Percentiles rank a stretch among this genome's conserved stretches.
These are phyloP conservation scores for Conus canariensis DNA, from an alignment of 2,888 invertebrate species.

Conservation along the genomic window DNA sequence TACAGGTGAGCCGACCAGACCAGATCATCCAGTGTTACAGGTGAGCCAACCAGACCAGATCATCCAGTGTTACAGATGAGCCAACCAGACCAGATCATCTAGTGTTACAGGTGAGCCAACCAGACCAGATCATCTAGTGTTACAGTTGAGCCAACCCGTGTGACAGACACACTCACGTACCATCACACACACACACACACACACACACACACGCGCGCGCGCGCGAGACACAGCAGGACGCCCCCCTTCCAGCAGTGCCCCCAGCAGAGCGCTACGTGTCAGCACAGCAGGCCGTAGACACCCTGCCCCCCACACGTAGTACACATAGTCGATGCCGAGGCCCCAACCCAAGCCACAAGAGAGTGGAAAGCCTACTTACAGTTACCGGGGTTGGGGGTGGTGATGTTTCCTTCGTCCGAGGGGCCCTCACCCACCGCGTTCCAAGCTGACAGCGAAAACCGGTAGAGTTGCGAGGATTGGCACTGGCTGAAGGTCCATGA, in stretches of 20 bases:
- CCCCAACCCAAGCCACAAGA: too few relatives aligned
- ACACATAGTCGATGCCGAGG: background rate
- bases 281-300: too few relatives aligned
- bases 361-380: conserved; percentile 53
- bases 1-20: too few relatives aligned
- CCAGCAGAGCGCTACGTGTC: too few relatives aligned
- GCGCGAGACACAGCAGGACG: too few relatives aligned
- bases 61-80: too few relatives aligned
- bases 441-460: conserved; percentile 64
- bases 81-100: too few relatives aligned
- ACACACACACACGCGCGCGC: background rate
- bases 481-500: conserved; percentile 70
- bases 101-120: background rate
- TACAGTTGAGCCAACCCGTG: background rate
- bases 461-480: conserved; percentile 60
- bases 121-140: background rate
- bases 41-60: too few relatives aligned
- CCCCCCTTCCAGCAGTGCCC: too few relatives aligned
- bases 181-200: background rate
- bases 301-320: background rate
- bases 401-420: conserved; percentile 55
- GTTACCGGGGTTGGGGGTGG: conserved; percentile 67
- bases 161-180: background rate
- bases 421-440: conserved; percentile 70
- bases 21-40: too few relatives aligned